These are phyloP conservation scores for Tachycineta bicolor DNA, from an alignment of 2,113 vertebrate species.

Conservation along the genomic window DNA sequence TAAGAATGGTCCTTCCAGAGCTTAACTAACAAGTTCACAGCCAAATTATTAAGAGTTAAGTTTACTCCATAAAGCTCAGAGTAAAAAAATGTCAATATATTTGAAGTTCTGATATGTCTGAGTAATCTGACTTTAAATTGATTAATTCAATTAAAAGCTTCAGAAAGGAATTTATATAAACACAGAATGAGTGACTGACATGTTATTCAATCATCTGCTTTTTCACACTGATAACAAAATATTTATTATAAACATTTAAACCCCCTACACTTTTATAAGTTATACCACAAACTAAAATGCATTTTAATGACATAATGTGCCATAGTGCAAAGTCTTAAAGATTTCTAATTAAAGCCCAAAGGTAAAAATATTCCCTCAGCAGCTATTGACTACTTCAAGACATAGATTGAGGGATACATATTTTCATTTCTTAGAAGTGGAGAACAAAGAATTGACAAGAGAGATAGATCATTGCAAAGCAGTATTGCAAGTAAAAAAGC, in stretches of 20 bases:
- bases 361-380: background rate
- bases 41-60: background rate
- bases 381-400: slow-evolving; percentile 1
- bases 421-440: background rate
- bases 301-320: background rate
- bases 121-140: background rate
- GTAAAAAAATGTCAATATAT: background rate
- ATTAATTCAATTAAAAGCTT: background rate
- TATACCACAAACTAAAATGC: background rate
- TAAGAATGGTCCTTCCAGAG: background rate
- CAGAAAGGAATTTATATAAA: background rate
- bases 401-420: background rate
- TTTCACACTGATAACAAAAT: background rate
- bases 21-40: background rate
- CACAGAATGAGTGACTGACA: background rate
- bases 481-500: background rate
- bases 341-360: background rate
- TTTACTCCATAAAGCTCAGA: background rate
- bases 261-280: background rate
- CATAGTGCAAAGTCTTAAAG: background rate
- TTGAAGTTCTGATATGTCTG: background rate
- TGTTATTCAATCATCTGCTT: background rate
- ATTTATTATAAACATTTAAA: background rate
- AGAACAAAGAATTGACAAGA: background rate
- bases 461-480: background rate